phyloP scores from a whole-genome alignment of 2,888 invertebrate species.

The Ethmia dodecea region DNA sequence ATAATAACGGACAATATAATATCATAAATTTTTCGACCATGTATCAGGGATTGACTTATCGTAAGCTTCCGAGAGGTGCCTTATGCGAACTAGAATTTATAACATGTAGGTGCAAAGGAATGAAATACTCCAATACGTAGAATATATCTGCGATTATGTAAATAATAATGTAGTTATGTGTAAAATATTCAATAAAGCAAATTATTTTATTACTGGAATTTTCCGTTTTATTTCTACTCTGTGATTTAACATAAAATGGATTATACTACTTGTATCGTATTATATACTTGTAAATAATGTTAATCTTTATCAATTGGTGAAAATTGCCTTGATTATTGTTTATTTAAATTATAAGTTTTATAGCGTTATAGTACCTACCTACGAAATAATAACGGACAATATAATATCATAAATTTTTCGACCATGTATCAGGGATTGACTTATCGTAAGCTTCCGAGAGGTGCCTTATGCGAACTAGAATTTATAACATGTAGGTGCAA shows the following conservation, averaged over 20 bases:
- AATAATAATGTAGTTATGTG: conserved; percentile 57
- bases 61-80: conserved; percentile 64
- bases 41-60: conserved; percentile 27
- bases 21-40: conserved; percentile 36
- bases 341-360: too few relatives aligned
- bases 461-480: conserved; percentile 53
- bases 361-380: too few relatives aligned
- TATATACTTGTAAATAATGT: too few relatives aligned
- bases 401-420: too few relatives aligned
- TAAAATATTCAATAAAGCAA: conserved; percentile 65
- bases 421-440: conserved; percentile 36
- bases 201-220: conserved; percentile 68
- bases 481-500: conserved; percentile 55
- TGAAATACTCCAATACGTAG: conserved; percentile 60
- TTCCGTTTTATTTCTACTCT: not conserved
- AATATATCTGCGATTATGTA: conserved; percentile 61
- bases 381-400: too few relatives aligned
- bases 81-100: conserved; percentile 35
- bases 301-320: too few relatives aligned
- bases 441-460: conserved; percentile 47
- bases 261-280: too few relatives aligned
- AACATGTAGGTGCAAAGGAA: conserved; percentile 60
- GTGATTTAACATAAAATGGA: too few relatives aligned
- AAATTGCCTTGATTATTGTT: too few relatives aligned
- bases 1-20: too few relatives aligned